Evolutionary conservation across 2,797 vertebrate genomes (phyloP), one percentile per base, ranked within the genome.

Genomic region (Petrocephalus sullivani): DNA sequence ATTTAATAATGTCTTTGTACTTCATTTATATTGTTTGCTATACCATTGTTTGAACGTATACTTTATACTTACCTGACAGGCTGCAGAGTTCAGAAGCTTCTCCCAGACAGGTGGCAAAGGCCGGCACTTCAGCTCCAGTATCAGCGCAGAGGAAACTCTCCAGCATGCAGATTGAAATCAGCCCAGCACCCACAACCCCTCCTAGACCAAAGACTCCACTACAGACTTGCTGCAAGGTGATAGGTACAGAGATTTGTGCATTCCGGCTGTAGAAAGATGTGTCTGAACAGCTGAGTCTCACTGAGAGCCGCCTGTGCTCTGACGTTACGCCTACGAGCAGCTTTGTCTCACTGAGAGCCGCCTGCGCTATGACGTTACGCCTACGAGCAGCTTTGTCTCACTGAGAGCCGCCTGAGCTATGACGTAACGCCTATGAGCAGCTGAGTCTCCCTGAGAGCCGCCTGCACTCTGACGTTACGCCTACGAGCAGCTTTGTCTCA

Each of bases 161-260:
- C 49, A 90, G 90, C 61, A 91, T 93, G 84, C 88, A 93, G 83
- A 93, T 92, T 67, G 54, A 85, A 89, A 89, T 92, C 57, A 90
- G 86, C 28, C 89, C 91, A 54, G 89, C 81, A 33, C 2, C 87
- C 10, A 78, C 54, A 46, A 56, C 87, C 61, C 81, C 21, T 19
- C 71, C 57, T 49, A 84, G 51, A 21, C 46, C 33, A 87, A 89
- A 71, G 28, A 60, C 75, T 21, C 51, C 89, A 53, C 90, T 90
- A 60, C 90, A 90, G 90, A 91, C 90, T 21, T 91, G 89, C 88
- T 90, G 91, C 46, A 94, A 93, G 90, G 37, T 94, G 3, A 92
- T 94, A 87, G 93, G 93, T 93, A 92, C 58, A 64, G 41, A 51
- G 81, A 51, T 23, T n/a, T 4, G 8, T 83, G 41, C 8, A 5